Conservation (phyloP, 2,888 invertebrate genomes). For the Podabrus alpinus region DNA sequence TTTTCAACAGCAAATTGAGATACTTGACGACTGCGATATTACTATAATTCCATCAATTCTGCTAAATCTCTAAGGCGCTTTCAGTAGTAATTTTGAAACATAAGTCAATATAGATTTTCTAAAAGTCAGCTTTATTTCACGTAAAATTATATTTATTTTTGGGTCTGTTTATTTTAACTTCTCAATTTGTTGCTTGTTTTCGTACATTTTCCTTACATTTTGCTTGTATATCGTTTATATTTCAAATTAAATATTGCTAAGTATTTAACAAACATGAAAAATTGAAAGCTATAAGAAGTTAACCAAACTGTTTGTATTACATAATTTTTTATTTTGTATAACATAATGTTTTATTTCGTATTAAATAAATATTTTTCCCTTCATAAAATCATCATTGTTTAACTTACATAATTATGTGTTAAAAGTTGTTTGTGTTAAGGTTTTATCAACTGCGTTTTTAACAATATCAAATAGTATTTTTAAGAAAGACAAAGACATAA, state of each 20-base stretch:
- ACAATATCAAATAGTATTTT: no score
- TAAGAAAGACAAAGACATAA: no score
- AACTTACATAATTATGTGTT: no score
- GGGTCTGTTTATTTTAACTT: neutral
- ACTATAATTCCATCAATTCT: neutral
- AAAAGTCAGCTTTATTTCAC: neutral
- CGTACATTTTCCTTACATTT: no score
- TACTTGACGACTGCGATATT: neutral
- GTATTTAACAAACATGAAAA: neutral
- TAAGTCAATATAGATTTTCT: neutral
- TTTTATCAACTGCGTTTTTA: no score
- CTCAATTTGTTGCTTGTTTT: neutral
- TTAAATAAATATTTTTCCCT: no score
- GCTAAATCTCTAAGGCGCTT: neutral
- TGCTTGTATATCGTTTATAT: neutral
- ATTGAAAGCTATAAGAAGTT: neutral
- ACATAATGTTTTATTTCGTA: no score
- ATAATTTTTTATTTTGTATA: no score
- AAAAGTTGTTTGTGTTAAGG: no score
- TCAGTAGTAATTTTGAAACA: neutral
- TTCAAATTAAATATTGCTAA: neutral
- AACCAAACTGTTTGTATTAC: neutral
- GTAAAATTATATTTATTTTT: neutral
- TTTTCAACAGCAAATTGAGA: neutral
- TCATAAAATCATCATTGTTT: no score